Conservation (phyloP, 1,140 invertebrate species). For the Drosophila micromelanica region DNA sequence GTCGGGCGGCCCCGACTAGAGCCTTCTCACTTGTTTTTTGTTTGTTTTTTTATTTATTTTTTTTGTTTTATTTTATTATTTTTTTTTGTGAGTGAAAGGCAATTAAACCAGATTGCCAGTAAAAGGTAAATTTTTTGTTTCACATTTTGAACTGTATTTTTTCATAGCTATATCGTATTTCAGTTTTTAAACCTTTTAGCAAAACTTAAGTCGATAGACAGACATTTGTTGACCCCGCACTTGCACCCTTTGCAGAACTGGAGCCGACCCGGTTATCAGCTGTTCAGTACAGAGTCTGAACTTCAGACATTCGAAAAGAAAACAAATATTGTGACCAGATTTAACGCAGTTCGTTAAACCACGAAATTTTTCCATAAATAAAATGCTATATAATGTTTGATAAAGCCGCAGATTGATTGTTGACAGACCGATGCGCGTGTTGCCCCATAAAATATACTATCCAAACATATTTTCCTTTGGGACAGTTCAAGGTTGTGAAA, state of each 20-base stretch:
- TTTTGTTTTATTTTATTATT: background rate
- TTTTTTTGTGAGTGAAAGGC: slow-evolving; percentile 56
- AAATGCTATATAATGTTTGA: slow-evolving; percentile 27
- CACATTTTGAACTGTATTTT: slow-evolving; percentile 43
- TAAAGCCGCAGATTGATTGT: slow-evolving; percentile 51
- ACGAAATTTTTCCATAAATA: slow-evolving; percentile 28
- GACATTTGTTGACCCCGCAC: slow-evolving; percentile 6
- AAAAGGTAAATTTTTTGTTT: slow-evolving; percentile 29
- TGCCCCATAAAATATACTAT: slow-evolving; percentile 34
- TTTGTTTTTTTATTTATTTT: background rate
- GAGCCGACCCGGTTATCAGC: slow-evolving; percentile 46
- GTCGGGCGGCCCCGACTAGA: no score
- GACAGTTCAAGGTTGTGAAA: slow-evolving; percentile 33
- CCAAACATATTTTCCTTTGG: slow-evolving; percentile 15
- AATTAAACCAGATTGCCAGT: slow-evolving; percentile 57
- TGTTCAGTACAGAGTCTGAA: background rate
- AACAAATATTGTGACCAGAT: slow-evolving; percentile 22
- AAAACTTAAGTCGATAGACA: slow-evolving; percentile 19
- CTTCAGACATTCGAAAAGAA: slow-evolving; percentile 29
- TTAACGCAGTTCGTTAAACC: slow-evolving; percentile 61
- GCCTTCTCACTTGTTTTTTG: no score
- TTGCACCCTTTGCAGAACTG: slow-evolving; percentile 25
- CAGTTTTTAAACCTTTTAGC: slow-evolving; percentile 4
- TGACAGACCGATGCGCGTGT: slow-evolving; percentile 45
- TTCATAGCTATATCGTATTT: slow-evolving; percentile 1